These are phyloP conservation scores for Silvanus unidentatus DNA, from an alignment of 2,888 invertebrate species.

Conservation along the genomic window DNA sequence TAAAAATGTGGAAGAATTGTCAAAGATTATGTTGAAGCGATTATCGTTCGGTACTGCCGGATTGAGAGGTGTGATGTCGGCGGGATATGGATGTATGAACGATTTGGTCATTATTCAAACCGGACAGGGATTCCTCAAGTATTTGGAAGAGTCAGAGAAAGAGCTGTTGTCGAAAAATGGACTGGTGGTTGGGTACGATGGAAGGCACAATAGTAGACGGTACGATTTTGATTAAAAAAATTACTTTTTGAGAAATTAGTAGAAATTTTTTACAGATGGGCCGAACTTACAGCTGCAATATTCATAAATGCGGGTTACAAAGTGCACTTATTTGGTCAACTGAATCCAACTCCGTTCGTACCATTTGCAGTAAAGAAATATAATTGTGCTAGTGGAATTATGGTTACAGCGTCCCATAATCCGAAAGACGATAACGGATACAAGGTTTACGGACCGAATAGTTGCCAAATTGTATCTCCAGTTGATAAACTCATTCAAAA, in stretches of 20 bases:
- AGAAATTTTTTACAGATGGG: conserved; percentile 61
- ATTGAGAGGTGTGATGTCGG: conserved; percentile 84
- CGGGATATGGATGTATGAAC: conserved; percentile 92
- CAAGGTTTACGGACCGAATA: conserved; percentile 95
- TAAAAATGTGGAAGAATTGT: conserved; percentile 55
- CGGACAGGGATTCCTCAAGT: conserved; percentile 79
- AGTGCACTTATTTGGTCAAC: conserved; percentile 73
- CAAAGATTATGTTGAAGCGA: conserved; percentile 60
- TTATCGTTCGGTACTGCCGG: conserved; percentile 92
- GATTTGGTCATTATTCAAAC: conserved; percentile 94
- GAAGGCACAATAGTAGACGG: conserved; percentile 85
- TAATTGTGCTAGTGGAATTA: conserved; percentile 82
- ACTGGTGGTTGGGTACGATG: conserved; percentile 88
- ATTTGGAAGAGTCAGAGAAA: conserved; percentile 58
- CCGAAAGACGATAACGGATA: conserved; percentile 95
- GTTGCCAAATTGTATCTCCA: conserved; percentile 91
- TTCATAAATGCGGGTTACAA: conserved; percentile 61
- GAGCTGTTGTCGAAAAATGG: conserved; percentile 60
- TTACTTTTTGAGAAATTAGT: background rate
- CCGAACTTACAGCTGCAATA: conserved; percentile 78
- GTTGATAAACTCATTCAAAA: conserved; percentile 83
- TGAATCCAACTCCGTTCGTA: conserved; percentile 90
- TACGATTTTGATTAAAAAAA: conserved; percentile 37
- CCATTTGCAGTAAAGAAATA: conserved; percentile 75
- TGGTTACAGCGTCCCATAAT: conserved; percentile 99